Base-by-base conservation (phyloP, 2,888 invertebrate genomes). In the Limnephilus lunatus region DNA sequence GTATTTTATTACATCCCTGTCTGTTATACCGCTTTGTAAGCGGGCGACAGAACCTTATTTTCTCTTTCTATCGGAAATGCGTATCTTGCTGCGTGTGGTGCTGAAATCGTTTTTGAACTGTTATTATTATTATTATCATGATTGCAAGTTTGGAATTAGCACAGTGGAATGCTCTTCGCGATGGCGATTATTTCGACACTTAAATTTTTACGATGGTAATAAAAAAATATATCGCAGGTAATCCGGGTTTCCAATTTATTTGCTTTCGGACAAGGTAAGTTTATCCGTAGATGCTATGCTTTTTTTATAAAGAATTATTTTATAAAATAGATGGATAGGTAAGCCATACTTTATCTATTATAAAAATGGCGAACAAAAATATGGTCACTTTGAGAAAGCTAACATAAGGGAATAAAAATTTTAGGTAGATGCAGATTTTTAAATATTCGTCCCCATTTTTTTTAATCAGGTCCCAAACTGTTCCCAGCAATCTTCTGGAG, bases 31-130 rank as follows among this genome's bases (percentile, higher is more conserved):
- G 19, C 35, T 11, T n/a, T 25, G 39, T 9, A n/a, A 39, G 81
- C 12, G 31, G 88, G 80, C 3, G 81, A 80, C 19, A 53, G 30
- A 35, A 39, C n/a, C 15, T 39, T 82, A 14, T 86, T 86, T 44
- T 86, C 44, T 86, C 85, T 44, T 48, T 39, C 39, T 32, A 12
- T 86, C 39, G n/a, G 39, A 86, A 30, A 86, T 39, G 85, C 39
- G 44, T 44, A 48, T 83, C 39, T 32, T 83, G 48, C 19, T 35
- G 35, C 39, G 35, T 86, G 14, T 44, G 48, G 48, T 48, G 35
- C 39, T 30, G 44, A 12, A 48, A 86, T 44, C 39, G 85, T 44
- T 86, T 35, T 30, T 30, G 4, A 48, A 86, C 2, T 85, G 32
- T 31, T 82, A 82, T 31, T 82, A 82, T 68, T 68, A 25, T 68